Evolutionary conservation across 2,888 invertebrate genomes (phyloP), one percentile per base, ranked within the genome.

Genomic region (Allacma fusca): DNA sequence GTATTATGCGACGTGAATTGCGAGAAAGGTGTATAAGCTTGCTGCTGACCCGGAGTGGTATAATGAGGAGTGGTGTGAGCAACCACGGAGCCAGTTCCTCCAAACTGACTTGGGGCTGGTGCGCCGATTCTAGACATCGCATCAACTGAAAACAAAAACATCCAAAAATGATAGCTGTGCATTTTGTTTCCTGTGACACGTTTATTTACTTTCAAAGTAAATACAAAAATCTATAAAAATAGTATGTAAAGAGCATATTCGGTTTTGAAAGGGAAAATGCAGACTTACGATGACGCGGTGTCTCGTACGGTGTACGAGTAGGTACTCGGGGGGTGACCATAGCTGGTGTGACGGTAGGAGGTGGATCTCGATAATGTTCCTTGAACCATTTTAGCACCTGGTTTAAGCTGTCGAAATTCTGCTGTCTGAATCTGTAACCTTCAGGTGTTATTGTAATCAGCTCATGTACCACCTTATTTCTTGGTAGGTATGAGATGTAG

Each of bases 381-480:
- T 99, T 99, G 88, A 99, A 99, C 98, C 98, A 99, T 79, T 93
- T 92, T 85, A 99, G 90, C 78, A 98, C 86, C 16, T 91, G 89
- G 62, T 91, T 90, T 0, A 97, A 89, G 0, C 94, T 92, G 83
- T 93, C 93, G 87, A 98, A 98, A 86, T 93, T 91, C 85, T 95
- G 93, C 81, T 93, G 92, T 28, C 98, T 89, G 87, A 96, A 99
- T 75, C 93, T 91, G 86, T 96, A 94, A 0, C 99, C 99, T 82
- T 98, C 96, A 0, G 97, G 95, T 1, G 93, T 92, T 0, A 98
- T 92, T 0, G 96, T 93, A 0, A 98, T 90, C 86, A 93, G 98
- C 87, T 99, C 99, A 87, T 98, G 97, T 0, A 93, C 91, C 79
- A 92, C 92, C 81, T 93, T 91, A 75, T 90, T 91, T 74, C 95